A percentile compares a stretch with the other conserved stretches of the same genome.
Conservation (phyloP, 1,140 invertebrate genomes). For the Theocolax elegans region DNA sequence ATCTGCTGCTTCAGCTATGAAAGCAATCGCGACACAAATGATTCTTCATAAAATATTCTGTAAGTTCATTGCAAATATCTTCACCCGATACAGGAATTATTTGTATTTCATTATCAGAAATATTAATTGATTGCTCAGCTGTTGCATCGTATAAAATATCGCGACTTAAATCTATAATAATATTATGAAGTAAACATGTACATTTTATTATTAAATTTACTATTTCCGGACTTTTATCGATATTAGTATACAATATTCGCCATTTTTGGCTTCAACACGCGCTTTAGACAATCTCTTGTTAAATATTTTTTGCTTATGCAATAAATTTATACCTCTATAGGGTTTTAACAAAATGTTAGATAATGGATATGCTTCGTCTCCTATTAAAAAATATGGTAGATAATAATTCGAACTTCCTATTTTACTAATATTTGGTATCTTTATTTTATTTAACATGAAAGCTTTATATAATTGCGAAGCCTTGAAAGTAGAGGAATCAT, state of each 20-base stretch:
- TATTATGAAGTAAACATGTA: too few relatives aligned
- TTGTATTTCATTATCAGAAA: too few relatives aligned
- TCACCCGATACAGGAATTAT: too few relatives aligned
- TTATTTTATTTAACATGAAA: background rate
- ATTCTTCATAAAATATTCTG: too few relatives aligned
- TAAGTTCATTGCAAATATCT: too few relatives aligned
- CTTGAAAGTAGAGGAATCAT: slow-evolving; percentile 51
- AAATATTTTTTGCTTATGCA: background rate
- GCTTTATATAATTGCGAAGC: background rate
- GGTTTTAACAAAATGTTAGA: background rate
- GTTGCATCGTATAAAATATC: too few relatives aligned
- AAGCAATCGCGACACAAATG: too few relatives aligned
- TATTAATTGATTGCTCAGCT: too few relatives aligned
- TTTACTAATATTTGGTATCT: background rate
- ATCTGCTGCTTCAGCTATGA: too few relatives aligned
- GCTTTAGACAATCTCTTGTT: background rate
- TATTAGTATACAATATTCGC: too few relatives aligned
- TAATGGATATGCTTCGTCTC: background rate
- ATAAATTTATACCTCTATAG: background rate
- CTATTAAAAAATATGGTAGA: background rate
- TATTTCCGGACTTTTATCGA: too few relatives aligned
- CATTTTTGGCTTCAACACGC: background rate
- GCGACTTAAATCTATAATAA: background rate
- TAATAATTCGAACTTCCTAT: background rate
- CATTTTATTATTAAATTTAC: too few relatives aligned